Evolutionary conservation across 2,797 vertebrate genomes (phyloP), one percentile per base, ranked within the genome.

Genomic region (Nyctalus aviator): DNA sequence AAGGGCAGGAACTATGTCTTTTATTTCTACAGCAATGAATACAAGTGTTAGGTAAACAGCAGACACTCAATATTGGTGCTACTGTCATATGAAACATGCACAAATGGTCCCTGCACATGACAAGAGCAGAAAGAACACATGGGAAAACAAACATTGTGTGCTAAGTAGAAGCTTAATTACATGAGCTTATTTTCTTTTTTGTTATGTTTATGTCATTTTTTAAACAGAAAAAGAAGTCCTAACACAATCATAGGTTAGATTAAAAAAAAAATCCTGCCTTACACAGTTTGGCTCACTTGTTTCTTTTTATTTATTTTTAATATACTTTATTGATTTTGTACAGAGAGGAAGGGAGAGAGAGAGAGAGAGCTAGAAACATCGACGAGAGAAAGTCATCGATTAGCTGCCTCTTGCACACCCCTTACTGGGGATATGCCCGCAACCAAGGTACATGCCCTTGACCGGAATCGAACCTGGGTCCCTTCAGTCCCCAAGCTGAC

Each of bases 131-230:
- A 92, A 92, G 32, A 27, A 23, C 72, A 91, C 7, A 55, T 4
- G 35, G 25, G 88, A 94, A 96, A 85, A 92, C 37, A 89, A 92
- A 95, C 32, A 92, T 0, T 81, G 25, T 32, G 84, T 50, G 68
- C 35, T 64, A 94, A 84, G n/a, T 84, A 44, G 75, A 92, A 96
- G 21, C 14, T 90, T 84, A 84, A 76, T 20, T 59, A 17, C 46
- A 76, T 44, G 30, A 75, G 30, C 18, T 85, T 85, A 93, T 69
- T 88, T 75, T 27, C 69, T 84, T 79, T 71, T 53, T 21, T 66
- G 35, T 10, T 86, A 11, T 46, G 25, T 55, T 91, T 84, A 27
- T 62, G 55, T 71, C 50, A 71, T 87, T 75, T 57, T 35, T 66
- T 71, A 76, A 84, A 25, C 6, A 64, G 9, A 30, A 91, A 50